Evolutionary conservation across 2,888 invertebrate species (phyloP).

Genomic region (Tuta absoluta): DNA sequence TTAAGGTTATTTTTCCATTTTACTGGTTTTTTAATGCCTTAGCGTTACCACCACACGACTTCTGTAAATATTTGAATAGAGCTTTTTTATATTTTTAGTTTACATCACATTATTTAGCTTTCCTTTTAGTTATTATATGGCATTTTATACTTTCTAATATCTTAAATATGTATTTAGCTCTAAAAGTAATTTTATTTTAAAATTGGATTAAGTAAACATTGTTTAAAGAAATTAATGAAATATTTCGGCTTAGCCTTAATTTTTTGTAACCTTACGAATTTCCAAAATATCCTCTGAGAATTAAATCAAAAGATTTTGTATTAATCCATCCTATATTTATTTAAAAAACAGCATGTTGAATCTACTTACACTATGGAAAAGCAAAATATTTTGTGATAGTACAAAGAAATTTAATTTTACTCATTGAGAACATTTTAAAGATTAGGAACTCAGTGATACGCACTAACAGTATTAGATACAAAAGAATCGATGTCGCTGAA

Average conservation of each 20-base stretch:
- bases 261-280: conserved; percentile 52
- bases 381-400: conserved; percentile 70
- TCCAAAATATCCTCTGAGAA: conserved; percentile 39
- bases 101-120: conserved; percentile 56
- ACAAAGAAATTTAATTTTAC: conserved; percentile 67
- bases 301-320: conserved; percentile 31
- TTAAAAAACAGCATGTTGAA: conserved; percentile 19
- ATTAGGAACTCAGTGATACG: conserved; percentile 49
- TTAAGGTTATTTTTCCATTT: conserved; percentile 25
- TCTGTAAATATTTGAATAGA: conserved; percentile 67
- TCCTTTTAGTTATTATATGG: conserved; percentile 53
- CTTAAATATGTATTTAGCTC: conserved; percentile 44
- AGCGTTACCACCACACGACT: conserved; percentile 62
- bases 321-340: conserved; percentile 28
- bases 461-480: conserved; percentile 62
- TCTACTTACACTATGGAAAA: conserved; percentile 31
- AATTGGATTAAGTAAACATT: conserved; percentile 51
- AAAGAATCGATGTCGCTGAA: conserved; percentile 30
- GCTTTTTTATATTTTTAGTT: conserved; percentile 57
- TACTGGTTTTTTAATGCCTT: conserved; percentile 43
- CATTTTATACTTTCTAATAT: conserved; percentile 42
- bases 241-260: conserved; percentile 61
- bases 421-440: conserved; percentile 43
- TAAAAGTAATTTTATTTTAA: conserved; percentile 50
- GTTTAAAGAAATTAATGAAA: conserved; percentile 43